Conservation (phyloP, 2,113 vertebrate genomes). For the Tenebrosternarchus preto region DNA sequence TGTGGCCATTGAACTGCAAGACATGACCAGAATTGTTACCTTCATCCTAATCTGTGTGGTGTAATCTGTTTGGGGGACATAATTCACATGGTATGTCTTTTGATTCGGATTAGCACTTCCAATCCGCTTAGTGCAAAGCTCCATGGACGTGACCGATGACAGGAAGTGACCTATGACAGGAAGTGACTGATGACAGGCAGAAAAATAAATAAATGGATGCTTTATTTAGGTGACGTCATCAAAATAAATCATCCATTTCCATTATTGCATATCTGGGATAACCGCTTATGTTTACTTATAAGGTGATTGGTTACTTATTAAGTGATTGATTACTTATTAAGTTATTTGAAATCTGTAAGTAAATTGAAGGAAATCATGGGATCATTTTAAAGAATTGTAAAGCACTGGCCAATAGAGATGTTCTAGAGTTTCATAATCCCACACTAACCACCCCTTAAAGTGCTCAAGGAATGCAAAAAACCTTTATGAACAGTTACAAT, state of each 20-base stretch:
- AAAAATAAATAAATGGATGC: no score
- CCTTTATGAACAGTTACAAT: background rate
- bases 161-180: conserved; percentile 61
- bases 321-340: background rate
- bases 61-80: conserved; percentile 83
- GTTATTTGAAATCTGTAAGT: background rate
- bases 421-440: no score
- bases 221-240: no score
- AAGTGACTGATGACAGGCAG: conserved; percentile 58
- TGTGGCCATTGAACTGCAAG: conserved; percentile 51
- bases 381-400: background rate
- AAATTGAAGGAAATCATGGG: background rate
- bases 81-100: conserved; percentile 84
- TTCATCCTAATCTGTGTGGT: conserved; percentile 70
- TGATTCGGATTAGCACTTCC: conserved; percentile 79
- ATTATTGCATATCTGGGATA: conserved; percentile 40
- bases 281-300: background rate
- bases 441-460: background rate
- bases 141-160: conserved; percentile 75
- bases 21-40: conserved; percentile 66
- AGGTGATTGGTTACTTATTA: background rate
- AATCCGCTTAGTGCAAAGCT: conserved; percentile 80
- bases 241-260: conserved; percentile 63
- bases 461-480: background rate
- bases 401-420: background rate